Percentiles rank a stretch among this genome's conserved stretches.
Evolutionary conservation across 1,140 invertebrate genomes (phyloP).

Genomic region (honey bee (Apis mellifera)): Amel_HAv3.1 CM009936.2:12184501-12185000

Average conservation of each 20-base stretch:
- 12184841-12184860: neutral
- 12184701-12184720: slow-evolving; percentile 66
- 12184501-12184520: slow-evolving; percentile 7
- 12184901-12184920: neutral
- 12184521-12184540: neutral
- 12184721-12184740: slow-evolving; percentile 65
- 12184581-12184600: neutral
- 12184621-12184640: slow-evolving; percentile 92
- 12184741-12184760: slow-evolving; percentile 43
- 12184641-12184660: slow-evolving; percentile 83
- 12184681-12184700: slow-evolving; percentile 55
- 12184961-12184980: neutral
- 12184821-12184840: neutral
- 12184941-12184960: neutral
- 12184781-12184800: slow-evolving; percentile 52
- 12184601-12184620: slow-evolving; percentile 89
- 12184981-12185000: neutral
- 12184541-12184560: neutral
- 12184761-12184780: slow-evolving; percentile 11
- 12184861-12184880: neutral
- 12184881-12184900: too few species aligned
- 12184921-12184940: too few species aligned
- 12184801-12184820: neutral
- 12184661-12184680: slow-evolving; percentile 78
- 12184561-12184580: slow-evolving; percentile 29